Base-by-base conservation (phyloP, 2,888 invertebrate species). In the Diaprepes abbreviatus region DNA sequence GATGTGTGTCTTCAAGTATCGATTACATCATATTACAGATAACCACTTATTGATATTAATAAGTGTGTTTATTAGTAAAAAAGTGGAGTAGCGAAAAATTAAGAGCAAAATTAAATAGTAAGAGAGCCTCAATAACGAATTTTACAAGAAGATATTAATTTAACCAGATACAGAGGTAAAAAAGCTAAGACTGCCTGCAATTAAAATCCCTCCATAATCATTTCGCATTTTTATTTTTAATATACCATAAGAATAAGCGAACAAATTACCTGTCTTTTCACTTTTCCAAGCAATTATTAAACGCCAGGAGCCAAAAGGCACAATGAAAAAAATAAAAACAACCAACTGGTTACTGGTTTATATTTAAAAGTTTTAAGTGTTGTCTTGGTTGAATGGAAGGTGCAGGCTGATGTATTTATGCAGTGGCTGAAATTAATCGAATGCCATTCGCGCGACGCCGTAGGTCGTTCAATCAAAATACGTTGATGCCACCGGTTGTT, bases 361-460 rank as follows among this genome's bases (percentile, higher is more conserved):
- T 54, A 60, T 59, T 70, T 60, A 67, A 66, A 67, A 67, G 60
- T 59, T 66, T 62, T 28, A 66, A 70, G 60, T 48, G 65, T 70
- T 66, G 60, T 62, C 62, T 66, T 66, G 57, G 52, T 62, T 66
- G 70, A 66, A 70, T 64, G 60, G 70, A 66, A 73, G 66, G 70
- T 70, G 70, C 70, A 70, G 66, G 71, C 63, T 75, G 75, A 79
- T 75, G 76, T 77, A 75, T 75, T 77, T 75, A 75, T 73, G 74
- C 67, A 73, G 74, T 72, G 74, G 74, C 72, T 72, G 76, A 75
- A 79, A 82, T 81, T 81, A 82, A 82, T 82, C 79, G 82, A 79
- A 78, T 81, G 79, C 79, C 80, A 79, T 81, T 82, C 79, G 79
- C 76, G 77, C 80, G 76, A 74, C 78, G 80, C 78, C 80, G 82